Evolutionary conservation across 2,888 invertebrate species (phyloP).

Genomic region (Drosophila buzzatii): DNA sequence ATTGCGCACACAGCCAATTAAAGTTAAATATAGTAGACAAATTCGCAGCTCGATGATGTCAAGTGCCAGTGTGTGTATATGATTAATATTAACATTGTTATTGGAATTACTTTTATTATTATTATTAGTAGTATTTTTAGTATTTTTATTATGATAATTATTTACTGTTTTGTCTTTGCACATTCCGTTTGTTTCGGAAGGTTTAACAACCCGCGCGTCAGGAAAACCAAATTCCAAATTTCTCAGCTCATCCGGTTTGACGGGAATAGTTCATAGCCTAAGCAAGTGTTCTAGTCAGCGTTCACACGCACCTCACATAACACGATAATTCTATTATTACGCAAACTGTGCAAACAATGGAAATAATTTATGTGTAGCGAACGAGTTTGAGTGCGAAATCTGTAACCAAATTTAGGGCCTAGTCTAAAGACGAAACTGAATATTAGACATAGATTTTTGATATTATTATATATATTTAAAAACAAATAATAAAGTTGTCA

Average conservation of each 20-base stretch:
- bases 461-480: background rate
- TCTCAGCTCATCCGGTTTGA: slow-evolving; percentile 48
- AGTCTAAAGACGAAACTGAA: background rate
- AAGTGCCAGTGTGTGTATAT: slow-evolving; percentile 25
- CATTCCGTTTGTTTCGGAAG: slow-evolving; percentile 38
- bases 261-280: slow-evolving; percentile 34
- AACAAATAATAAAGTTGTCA: background rate
- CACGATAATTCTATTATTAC: background rate
- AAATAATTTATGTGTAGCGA: background rate
- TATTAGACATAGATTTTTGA: background rate
- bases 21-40: slow-evolving; percentile 17
- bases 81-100: slow-evolving; percentile 32
- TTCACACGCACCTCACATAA: slow-evolving; percentile 26
- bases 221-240: slow-evolving; percentile 15
- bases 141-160: slow-evolving; percentile 23
- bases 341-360: background rate
- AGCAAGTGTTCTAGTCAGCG: slow-evolving; percentile 1
- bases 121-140: slow-evolving; percentile 8
- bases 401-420: background rate
- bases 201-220: slow-evolving; percentile 52
- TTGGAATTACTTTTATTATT: slow-evolving; percentile 28
- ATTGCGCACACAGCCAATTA: slow-evolving; percentile 52
- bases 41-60: slow-evolving; percentile 62
- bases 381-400: slow-evolving; percentile 5
- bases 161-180: slow-evolving; percentile 19